Percentiles rank a stretch among this genome's conserved stretches.
Conservation (phyloP, 2,797 vertebrate genomes). For the Yasuhikotakia modesta region DNA sequence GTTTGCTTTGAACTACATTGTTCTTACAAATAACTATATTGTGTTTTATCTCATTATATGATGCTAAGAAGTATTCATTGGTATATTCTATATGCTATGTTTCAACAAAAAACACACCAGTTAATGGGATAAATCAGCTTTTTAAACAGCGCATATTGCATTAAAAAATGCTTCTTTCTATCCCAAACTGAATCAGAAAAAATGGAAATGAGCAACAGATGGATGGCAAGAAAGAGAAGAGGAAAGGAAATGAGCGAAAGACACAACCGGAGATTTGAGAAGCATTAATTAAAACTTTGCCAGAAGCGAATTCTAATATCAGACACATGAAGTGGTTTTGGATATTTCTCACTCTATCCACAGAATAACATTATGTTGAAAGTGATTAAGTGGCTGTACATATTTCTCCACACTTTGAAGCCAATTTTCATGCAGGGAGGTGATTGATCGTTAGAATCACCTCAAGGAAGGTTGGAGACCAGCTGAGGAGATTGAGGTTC, state of each 20-base stretch:
- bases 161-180: constrained; percentile 43
- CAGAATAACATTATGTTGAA: constrained; percentile 15
- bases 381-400: constrained; percentile 24
- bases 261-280: constrained; percentile 65
- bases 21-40: neutral
- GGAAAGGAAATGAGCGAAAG: constrained; percentile 72
- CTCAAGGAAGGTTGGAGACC: constrained; percentile 62
- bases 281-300: constrained; percentile 69
- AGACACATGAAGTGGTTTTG: constrained; percentile 45
- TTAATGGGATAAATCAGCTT: constrained; percentile 61
- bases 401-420: constrained; percentile 38
- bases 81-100: constrained; percentile 1
- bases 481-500: constrained; percentile 62
- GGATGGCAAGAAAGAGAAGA: constrained; percentile 67
- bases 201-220: constrained; percentile 78
- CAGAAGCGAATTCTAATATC: constrained; percentile 50
- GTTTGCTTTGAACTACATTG: neutral
- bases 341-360: constrained; percentile 39
- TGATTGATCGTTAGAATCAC: constrained; percentile 66
- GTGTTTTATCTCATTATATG: neutral
- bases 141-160: constrained; percentile 67
- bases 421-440: constrained; percentile 31
- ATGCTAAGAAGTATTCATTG: neutral
- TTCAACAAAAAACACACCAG: constrained; percentile 57
- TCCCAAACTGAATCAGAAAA: constrained; percentile 67